Base-by-base conservation (phyloP, 2,888 invertebrate species). In the Perizoma affinitatum region DNA sequence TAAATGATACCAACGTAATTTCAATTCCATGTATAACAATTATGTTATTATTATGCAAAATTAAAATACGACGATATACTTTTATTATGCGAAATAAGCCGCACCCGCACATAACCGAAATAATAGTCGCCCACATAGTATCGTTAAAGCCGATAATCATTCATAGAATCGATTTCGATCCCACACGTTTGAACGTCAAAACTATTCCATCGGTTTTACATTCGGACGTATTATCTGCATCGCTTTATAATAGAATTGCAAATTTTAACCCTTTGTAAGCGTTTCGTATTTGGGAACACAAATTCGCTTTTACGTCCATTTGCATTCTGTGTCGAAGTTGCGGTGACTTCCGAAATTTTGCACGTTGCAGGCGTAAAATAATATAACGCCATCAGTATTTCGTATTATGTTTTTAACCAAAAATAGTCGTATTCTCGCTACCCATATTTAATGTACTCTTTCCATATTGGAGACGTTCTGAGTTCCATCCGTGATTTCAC, bases 251-350 rank as follows among this genome's bases (percentile, higher is more conserved):
- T 88, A 86, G 91, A 91, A 90, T 92, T 90, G 89, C 90, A 90
- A 91, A 92, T 92, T 90, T 90, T 84, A 90, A 87, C 90, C 88
- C 87, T 89, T 88, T 87, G 90, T 90, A 90, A 90, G 86, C 88
- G 86, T 79, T 88, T 82, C 80, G 88, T 86, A 87, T 90, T 90
- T 82, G 81, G 81, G 78, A 87, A 92, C 91, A 90, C 89, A 89
- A 90, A 89, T 90, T 90, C 80, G 89, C 91, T 92, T 91, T 92
- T 87, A 92, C 83, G 86, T 81, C 82, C 83, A 91, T 92, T 92
- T 91, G 88, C 91, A 91, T 87, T 75, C 73, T 80, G 62, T 57
- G 84, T 84, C 84, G 80, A 84, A 82, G 80, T 85, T 83, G 86
- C 72, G 82, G 82, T 76, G 83, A 87, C 86, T 87, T 85, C 82